phyloP scores from a whole-genome alignment of 2,888 invertebrate species.

The Magallana nippona region DNA sequence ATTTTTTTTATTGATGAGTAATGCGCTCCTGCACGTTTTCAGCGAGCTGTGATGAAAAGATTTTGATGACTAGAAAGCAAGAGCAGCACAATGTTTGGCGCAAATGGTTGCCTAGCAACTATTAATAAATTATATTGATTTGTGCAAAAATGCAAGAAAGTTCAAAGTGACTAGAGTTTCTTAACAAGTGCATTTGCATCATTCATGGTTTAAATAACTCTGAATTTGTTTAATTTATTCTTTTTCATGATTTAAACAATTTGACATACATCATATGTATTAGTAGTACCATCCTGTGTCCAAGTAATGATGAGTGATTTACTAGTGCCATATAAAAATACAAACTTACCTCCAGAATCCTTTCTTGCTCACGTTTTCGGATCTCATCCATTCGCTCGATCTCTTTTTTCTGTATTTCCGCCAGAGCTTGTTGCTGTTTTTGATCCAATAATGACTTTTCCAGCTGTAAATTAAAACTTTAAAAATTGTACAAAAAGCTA shows the following conservation, averaged over 20 bases:
- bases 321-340: background rate
- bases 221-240: background rate
- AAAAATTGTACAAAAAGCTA: background rate
- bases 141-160: background rate
- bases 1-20: too few species aligned
- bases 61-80: background rate
- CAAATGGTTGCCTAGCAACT: conserved; percentile 24
- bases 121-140: background rate
- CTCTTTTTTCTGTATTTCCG: conserved; percentile 90
- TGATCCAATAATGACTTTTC: conserved; percentile 90
- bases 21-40: too few species aligned
- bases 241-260: background rate
- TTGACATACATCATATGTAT: background rate
- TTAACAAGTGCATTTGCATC: background rate
- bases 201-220: background rate
- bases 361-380: conserved; percentile 92
- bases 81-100: background rate
- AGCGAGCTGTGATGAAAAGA: too few species aligned
- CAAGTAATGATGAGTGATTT: background rate
- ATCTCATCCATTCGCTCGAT: conserved; percentile 91
- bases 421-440: conserved; percentile 87
- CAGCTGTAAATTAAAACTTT: conserved; percentile 49
- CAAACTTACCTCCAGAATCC: conserved; percentile 87
- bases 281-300: conserved; percentile 3
- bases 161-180: background rate